Base-by-base conservation (phyloP, 2,113 vertebrate species). In the Corythornis cristatus region DNA sequence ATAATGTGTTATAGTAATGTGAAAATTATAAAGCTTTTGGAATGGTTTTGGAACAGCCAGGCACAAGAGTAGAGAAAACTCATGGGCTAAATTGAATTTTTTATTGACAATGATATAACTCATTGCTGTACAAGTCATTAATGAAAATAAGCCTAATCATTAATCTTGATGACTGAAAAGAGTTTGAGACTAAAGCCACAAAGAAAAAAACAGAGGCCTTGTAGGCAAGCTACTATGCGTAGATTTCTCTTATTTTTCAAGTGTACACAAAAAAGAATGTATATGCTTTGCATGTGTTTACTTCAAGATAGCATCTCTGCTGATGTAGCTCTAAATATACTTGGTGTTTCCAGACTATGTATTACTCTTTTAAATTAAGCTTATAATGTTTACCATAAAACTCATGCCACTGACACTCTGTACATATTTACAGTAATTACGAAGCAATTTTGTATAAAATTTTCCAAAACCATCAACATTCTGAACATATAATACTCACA, bases 1-100 rank as follows among this genome's bases (percentile, higher is more conserved):
- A 65, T 6, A 72, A 71, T 54, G 82, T 61, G 85, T 86, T 95
- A 76, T 37, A 95, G 95, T 64, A 78, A 89, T 45, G 62, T 9
- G 43, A 78, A 91, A 96, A 94, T 96, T 83, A 96, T 68, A 90
- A 96, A 96, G 92, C 76, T 93, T 97, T 95, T 91, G 88, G 89
- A 96, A 89, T 76, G 75, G 46, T 75, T 91, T 78, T 66, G 58
- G 75, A 95, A 91, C 56, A 92, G 79, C 90, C 88, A 94, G 58
- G 83, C 87, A 85, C 28, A 29, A 93, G 97, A 96, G 78, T 77
- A 61, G 45, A 96, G 70, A 93, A 95, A 97, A 96, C 50, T 93
- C 65, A 70, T 5, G 33, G 72, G 68, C 83, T 77, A 91, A 95
- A 93, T 8, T 93, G 93, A 96, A 96, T 96, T 94, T 93, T 96